A percentile compares a stretch with the other conserved stretches of the same genome.
These are phyloP conservation scores for Meandrusa payeni DNA, from an alignment of 2,888 invertebrate genomes.

Conservation along the genomic window DNA sequence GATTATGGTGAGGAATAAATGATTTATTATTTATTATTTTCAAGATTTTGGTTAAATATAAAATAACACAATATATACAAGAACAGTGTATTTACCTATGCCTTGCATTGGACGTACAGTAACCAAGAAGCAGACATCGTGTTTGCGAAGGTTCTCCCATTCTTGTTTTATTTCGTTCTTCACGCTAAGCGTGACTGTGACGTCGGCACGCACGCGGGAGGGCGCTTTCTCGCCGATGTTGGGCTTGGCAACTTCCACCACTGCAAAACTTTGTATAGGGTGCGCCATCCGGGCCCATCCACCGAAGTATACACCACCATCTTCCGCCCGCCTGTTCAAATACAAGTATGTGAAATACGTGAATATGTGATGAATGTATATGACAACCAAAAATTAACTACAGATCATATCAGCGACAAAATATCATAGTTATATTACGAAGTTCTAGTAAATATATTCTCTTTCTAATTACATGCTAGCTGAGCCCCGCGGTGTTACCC, in stretches of 20 bases:
- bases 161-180: conserved; percentile 95
- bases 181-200: conserved; percentile 95
- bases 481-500: too few relatives aligned
- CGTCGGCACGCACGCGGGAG: conserved; percentile 96
- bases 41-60: too few relatives aligned
- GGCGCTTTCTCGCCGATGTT: conserved; percentile 97
- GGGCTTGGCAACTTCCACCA: conserved; percentile 96
- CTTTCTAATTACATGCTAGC: too few relatives aligned
- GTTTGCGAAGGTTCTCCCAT: conserved; percentile 98
- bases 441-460: too few relatives aligned
- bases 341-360: too few relatives aligned
- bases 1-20: too few relatives aligned
- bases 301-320: conserved; percentile 92
- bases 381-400: too few relatives aligned
- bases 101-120: conserved; percentile 92
- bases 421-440: too few relatives aligned
- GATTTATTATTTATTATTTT: too few relatives aligned
- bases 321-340: conserved; percentile 88
- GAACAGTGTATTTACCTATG: conserved; percentile 84
- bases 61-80: too few relatives aligned
- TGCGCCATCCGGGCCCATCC: conserved; percentile 99
- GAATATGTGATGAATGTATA: too few relatives aligned
- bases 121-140: conserved; percentile 98
- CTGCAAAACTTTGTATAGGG: conserved; percentile 94
- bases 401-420: too few relatives aligned